Evolutionary conservation across 2,888 invertebrate genomes (phyloP).

Genomic region (Eueremaeus valkanovi): DNA sequence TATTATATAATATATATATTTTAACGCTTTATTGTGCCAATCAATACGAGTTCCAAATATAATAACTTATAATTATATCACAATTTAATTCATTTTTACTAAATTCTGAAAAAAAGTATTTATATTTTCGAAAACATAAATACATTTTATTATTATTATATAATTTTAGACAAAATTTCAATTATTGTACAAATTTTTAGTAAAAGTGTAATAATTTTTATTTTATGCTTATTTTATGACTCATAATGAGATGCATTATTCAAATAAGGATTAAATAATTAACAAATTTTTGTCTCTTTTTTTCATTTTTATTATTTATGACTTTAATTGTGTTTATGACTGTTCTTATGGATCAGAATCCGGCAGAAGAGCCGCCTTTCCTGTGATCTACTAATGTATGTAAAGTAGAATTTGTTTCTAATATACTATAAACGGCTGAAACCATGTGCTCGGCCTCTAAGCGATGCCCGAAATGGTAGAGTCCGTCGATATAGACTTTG

Average conservation of each 20-base stretch:
- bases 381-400: slow-evolving; percentile 12
- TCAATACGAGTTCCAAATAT: slow-evolving; percentile 27
- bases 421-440: slow-evolving; percentile 14
- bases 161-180: no score
- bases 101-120: slow-evolving; percentile 7
- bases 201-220: slow-evolving; percentile 17
- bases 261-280: no score
- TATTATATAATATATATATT: background rate
- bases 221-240: slow-evolving; percentile 16
- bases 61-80: background rate
- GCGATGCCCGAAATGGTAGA: slow-evolving; percentile 4
- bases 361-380: slow-evolving; percentile 25
- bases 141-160: no score
- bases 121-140: slow-evolving; percentile 9
- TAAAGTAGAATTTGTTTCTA: slow-evolving; percentile 11
- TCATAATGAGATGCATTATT: background rate
- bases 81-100: slow-evolving; percentile 17
- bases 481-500: slow-evolving; percentile 19
- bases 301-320: no score
- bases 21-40: slow-evolving; percentile 20
- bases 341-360: background rate
- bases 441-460: background rate
- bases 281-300: background rate
- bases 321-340: no score
- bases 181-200: slow-evolving; percentile 19